Percentiles rank a stretch among this genome's conserved stretches.
These are phyloP conservation scores for Cerastoderma edule DNA, from an alignment of 2,888 invertebrate genomes.

Conservation along the genomic window DNA sequence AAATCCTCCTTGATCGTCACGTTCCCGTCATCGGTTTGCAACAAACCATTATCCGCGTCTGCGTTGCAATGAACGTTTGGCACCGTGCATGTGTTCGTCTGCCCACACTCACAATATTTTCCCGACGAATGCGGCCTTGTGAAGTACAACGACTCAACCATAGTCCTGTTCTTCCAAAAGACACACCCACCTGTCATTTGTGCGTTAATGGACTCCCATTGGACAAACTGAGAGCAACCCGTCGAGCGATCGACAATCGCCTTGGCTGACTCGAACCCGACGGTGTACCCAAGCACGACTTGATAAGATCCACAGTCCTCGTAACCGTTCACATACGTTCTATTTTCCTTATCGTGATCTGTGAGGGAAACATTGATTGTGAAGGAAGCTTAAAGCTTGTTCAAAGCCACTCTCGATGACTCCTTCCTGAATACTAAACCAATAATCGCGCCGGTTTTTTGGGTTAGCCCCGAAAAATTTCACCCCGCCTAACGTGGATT, in stretches of 20 bases:
- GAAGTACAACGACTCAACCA: not conserved
- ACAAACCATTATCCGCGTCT: not conserved
- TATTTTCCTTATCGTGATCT: not conserved
- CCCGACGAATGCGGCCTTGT: not conserved
- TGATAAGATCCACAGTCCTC: not conserved
- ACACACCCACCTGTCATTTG: not conserved
- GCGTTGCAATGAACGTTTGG: not conserved
- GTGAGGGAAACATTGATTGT: no score
- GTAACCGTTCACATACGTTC: not conserved
- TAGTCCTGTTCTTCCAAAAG: not conserved
- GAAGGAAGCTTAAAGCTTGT: no score
- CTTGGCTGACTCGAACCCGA: not conserved
- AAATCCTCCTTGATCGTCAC: no score
- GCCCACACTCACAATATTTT: not conserved
- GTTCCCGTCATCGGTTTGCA: no score
- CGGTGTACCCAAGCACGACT: not conserved
- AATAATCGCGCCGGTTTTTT: no score
- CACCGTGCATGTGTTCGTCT: not conserved
- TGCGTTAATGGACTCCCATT: no score
- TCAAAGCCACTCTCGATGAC: no score
- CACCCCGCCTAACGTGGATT: no score
- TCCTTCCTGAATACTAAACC: no score
- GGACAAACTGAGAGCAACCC: not conserved
- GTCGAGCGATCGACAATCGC: not conserved
- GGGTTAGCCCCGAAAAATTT: no score